phyloP scores from a whole-genome alignment of 2,113 vertebrate genomes.

The Malurus cyaneus region DNA sequence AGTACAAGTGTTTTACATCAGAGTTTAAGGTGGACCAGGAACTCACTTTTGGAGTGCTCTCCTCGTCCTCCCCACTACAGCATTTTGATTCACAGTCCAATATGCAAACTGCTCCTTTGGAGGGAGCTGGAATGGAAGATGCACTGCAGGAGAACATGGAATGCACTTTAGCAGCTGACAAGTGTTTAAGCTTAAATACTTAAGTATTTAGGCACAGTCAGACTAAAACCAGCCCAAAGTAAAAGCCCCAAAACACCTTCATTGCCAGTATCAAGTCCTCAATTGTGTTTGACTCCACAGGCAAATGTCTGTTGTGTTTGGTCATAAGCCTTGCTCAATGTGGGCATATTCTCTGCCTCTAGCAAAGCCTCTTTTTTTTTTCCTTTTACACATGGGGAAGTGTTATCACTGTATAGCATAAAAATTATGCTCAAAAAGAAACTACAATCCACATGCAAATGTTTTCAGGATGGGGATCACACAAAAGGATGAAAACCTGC shows the following conservation, averaged over 20 bases:
- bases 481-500: not conserved
- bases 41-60: not conserved
- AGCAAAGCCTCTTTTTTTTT: not conserved
- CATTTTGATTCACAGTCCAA: not conserved
- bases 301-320: not conserved
- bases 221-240: not conserved
- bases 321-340: not conserved
- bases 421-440: not conserved
- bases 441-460: not conserved
- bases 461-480: not conserved
- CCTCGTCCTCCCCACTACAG: not conserved
- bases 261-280: accelerated
- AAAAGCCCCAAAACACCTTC: not conserved
- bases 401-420: not conserved
- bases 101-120: not conserved
- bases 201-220: not conserved
- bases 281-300: not conserved
- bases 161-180: not conserved
- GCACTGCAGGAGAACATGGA: not conserved
- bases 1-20: not conserved
- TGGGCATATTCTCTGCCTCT: not conserved
- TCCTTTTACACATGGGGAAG: not conserved
- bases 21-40: not conserved
- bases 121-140: not conserved
- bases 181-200: not conserved